Percentiles rank a stretch among this genome's conserved stretches.
These are phyloP conservation scores for Cataglyphis hispanica DNA, from an alignment of 1,140 invertebrate genomes.

Conservation along the genomic window DNA sequence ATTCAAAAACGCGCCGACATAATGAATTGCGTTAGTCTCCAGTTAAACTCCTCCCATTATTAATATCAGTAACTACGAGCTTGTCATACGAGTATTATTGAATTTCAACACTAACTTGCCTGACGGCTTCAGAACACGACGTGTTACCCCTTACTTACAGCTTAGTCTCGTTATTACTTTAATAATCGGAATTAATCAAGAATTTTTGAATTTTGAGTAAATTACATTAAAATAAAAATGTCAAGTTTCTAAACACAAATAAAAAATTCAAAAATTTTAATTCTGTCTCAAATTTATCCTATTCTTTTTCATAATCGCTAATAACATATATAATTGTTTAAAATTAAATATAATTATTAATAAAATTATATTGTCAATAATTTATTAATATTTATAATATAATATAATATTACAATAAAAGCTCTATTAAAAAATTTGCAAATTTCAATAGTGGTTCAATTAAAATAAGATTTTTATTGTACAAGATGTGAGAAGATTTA, in stretches of 20 bases:
- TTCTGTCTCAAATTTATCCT: neutral
- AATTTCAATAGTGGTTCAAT: neutral
- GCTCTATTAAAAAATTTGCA: neutral
- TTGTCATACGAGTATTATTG: slow-evolving; percentile 57
- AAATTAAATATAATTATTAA: neutral
- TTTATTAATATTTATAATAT: too few relatives aligned
- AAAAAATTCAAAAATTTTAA: neutral
- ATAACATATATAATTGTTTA: neutral
- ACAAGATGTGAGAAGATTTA: neutral
- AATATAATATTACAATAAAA: neutral
- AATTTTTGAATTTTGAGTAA: neutral
- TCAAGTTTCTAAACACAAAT: neutral
- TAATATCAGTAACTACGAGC: slow-evolving; percentile 57
- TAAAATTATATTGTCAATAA: neutral
- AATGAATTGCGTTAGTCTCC: slow-evolving; percentile 43
- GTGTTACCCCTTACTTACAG: slow-evolving; percentile 27
- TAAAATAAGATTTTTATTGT: neutral
- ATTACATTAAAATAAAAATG: neutral
- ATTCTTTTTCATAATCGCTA: too few relatives aligned
- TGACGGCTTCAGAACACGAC: slow-evolving; percentile 37
- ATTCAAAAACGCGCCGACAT: slow-evolving; percentile 39
- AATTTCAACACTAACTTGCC: slow-evolving; percentile 57
- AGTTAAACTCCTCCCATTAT: slow-evolving; percentile 55
- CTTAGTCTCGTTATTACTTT: slow-evolving; percentile 9
- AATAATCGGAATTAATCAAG: slow-evolving; percentile 22